Evolutionary conservation across 2,113 vertebrate species (phyloP), one percentile per base, ranked within the genome.

Genomic region (Lanius ludovicianus): DNA sequence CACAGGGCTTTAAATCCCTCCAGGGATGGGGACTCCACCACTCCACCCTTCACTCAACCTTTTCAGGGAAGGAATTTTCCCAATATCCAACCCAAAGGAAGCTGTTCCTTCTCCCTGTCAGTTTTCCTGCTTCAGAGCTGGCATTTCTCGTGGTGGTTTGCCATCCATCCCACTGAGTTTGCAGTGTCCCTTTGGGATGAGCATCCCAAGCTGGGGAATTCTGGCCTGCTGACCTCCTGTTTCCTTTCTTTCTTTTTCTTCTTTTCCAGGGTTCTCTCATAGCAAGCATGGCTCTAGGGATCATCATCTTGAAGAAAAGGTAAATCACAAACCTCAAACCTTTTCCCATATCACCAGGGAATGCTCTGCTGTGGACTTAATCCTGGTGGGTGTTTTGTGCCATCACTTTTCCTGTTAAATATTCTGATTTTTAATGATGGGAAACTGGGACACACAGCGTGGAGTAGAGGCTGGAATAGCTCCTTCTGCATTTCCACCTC

Each of bases 221-320:
- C 28, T 81, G 12, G 6, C 41, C 7, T 64, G 24, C 49, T 96
- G 47, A 91, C 30, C 31, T 78, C 60, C 10, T 60, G 20, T 30
- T 91, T 69, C 12, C 33, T 11, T 81, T 95, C 47, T 35, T 84
- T 96, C 96, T 85, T 91, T 24, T 49, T 47, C 22, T 86, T 10
- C 5, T 8, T 8, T 13, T 13, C 85, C 97, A 99, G 99, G 99
- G 99, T 17, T 99, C 99, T 39, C 97, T 99, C 56, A 99, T 99
- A 87, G 99, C 99, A 41, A 99, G 98, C 97, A 99, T 99, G 99
- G 98, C 99, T 64, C 95, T 99, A 21, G 99, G 99, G 24, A 98
- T 99, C 92, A 97, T 99, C 90, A 99, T 99, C 94, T 94, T 99
- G 94, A 99, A 99, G 95, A 99, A 99, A 98, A 99, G 99, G 99